Conservation (phyloP, 1,140 invertebrate species). For the Drosophila kikkawai region DNA sequence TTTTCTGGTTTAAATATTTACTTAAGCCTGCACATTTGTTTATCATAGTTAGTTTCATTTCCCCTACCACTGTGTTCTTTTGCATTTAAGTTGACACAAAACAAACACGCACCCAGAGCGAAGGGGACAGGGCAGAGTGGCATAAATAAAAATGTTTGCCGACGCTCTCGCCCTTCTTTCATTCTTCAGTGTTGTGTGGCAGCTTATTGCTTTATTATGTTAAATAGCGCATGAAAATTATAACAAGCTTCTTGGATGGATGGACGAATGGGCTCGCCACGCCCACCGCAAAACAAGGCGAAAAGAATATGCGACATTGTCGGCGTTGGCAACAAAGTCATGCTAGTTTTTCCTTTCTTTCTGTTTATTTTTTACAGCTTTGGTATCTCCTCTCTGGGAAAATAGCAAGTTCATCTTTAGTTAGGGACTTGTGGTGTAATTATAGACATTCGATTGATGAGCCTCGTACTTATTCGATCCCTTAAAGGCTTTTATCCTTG, state of each 20-base stretch:
- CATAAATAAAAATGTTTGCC: slow-evolving; percentile 65
- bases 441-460: slow-evolving; percentile 48
- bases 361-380: slow-evolving; percentile 27
- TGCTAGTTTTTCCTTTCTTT: slow-evolving; percentile 35
- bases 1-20: slow-evolving; percentile 75
- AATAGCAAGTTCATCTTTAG: neutral
- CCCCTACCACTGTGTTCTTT: slow-evolving; percentile 14
- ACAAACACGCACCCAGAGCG: slow-evolving; percentile 48
- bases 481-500: neutral
- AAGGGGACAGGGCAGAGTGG: slow-evolving; percentile 21
- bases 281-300: neutral
- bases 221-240: slow-evolving; percentile 82
- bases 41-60: slow-evolving; percentile 41
- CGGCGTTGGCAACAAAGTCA: slow-evolving; percentile 13
- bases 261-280: slow-evolving; percentile 3
- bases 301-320: slow-evolving; percentile 15
- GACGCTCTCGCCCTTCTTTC: slow-evolving; percentile 19
- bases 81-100: slow-evolving; percentile 69
- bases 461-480: neutral
- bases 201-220: slow-evolving; percentile 80
- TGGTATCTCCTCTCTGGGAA: slow-evolving; percentile 33
- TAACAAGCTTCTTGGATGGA: slow-evolving; percentile 66
- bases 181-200: slow-evolving; percentile 48
- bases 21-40: slow-evolving; percentile 67
- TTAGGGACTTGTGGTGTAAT: slow-evolving; percentile 34